Evolutionary conservation across 2,797 vertebrate genomes (phyloP).

Genomic region (Strix occidentalis): DNA sequence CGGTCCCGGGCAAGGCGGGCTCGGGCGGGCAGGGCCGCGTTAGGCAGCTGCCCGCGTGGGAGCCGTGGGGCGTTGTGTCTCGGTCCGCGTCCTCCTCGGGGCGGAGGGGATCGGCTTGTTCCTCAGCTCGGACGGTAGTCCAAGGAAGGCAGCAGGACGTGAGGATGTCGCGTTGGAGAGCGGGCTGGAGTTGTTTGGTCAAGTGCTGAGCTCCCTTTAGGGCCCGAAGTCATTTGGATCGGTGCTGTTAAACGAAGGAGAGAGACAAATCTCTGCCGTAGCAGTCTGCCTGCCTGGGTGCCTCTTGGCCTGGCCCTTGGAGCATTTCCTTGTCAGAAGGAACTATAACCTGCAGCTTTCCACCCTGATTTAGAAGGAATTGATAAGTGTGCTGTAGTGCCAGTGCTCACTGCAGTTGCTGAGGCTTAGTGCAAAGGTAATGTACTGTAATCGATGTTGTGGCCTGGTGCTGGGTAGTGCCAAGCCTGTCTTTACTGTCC

Average conservation of each 20-base stretch:
- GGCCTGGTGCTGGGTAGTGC: not conserved
- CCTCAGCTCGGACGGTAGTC: not conserved
- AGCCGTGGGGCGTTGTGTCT: not conserved
- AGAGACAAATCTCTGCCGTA: not conserved
- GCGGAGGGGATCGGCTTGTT: not conserved
- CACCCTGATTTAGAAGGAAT: not conserved
- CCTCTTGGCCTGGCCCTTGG: not conserved
- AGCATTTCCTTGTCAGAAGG: not conserved
- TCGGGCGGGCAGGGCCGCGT: not conserved
- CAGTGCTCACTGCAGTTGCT: not conserved
- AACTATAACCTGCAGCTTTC: not conserved
- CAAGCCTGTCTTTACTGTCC: not conserved
- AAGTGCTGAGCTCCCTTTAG: not conserved
- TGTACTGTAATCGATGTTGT: rapidly evolving
- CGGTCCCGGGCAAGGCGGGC: not conserved
- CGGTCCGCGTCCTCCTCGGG: not conserved
- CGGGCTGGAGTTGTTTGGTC: not conserved
- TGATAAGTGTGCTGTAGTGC: not conserved
- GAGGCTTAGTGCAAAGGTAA: not conserved
- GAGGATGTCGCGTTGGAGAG: not conserved
- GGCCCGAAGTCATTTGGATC: not conserved
- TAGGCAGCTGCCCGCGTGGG: not conserved
- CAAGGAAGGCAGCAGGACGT: not conserved
- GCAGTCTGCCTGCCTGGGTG: not conserved
- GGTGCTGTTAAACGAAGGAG: not conserved